Conservation (phyloP, 2,888 invertebrate genomes). For the Ethmia dodecea region DNA sequence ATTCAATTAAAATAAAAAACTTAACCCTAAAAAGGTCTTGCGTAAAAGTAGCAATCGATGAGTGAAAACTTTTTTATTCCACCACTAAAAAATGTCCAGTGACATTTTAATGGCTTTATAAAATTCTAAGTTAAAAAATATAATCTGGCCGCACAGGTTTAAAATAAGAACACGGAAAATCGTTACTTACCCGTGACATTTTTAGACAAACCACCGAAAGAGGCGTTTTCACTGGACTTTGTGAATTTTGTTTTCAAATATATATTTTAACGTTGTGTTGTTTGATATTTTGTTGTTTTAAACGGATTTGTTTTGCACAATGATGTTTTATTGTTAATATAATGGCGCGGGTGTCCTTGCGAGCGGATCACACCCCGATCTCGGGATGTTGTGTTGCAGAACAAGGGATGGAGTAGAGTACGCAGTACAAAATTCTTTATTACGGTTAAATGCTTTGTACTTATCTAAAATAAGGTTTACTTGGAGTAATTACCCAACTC, state of each 20-base stretch:
- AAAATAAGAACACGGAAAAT: constrained; percentile 43
- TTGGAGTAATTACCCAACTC: too few species aligned
- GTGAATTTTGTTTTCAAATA: constrained; percentile 10
- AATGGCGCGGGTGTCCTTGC: constrained; percentile 48
- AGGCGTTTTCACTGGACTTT: constrained; percentile 8
- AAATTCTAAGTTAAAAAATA: too few species aligned
- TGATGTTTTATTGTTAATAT: constrained; percentile 54
- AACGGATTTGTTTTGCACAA: constrained; percentile 40
- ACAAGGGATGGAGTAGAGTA: constrained; percentile 32
- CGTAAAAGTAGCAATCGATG: neutral
- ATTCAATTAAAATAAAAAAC: constrained; percentile 2
- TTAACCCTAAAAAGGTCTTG: neutral
- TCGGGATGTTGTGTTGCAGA: constrained; percentile 56
- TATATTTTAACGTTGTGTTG: constrained; percentile 15
- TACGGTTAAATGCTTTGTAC: too few species aligned
- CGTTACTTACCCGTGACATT: constrained; percentile 46
- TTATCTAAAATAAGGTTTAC: too few species aligned
- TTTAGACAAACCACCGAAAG: constrained; percentile 7
- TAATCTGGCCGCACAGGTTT: neutral
- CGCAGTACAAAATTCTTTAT: too few species aligned
- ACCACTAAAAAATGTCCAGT: too few species aligned
- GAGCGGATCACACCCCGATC: constrained; percentile 65
- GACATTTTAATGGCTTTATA: too few species aligned
- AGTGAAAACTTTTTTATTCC: constrained; percentile 4
- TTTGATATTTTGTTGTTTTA: constrained; percentile 16